phyloP scores from a whole-genome alignment of 2,888 invertebrate species.

The Elegia similella region DNA sequence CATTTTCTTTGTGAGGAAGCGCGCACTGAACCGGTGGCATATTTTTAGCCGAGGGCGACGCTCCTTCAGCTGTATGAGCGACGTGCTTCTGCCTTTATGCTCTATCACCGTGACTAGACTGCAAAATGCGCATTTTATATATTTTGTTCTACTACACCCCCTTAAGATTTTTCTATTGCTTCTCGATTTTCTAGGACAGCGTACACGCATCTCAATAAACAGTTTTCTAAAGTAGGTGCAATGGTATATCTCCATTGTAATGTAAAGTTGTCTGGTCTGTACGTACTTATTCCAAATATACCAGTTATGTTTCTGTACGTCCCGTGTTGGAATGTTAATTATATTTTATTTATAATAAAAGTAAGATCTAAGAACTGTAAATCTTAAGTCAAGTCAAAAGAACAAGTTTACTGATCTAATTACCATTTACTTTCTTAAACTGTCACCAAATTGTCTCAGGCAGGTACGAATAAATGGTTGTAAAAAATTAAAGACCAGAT shows the following conservation, averaged over 20 bases:
- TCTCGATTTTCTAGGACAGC: too few relatives aligned
- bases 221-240: too few relatives aligned
- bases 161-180: too few relatives aligned
- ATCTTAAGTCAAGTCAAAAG: background rate
- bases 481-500: background rate
- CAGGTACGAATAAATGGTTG: background rate
- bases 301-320: too few relatives aligned
- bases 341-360: too few relatives aligned
- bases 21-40: slow-evolving; percentile 65
- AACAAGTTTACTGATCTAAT: background rate
- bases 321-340: too few relatives aligned
- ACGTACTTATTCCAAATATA: too few relatives aligned
- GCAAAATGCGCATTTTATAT: background rate
- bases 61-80: slow-evolving; percentile 38
- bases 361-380: background rate
- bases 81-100: slow-evolving; percentile 29
- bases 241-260: too few relatives aligned
- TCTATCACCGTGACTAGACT: slow-evolving; percentile 44
- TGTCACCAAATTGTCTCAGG: background rate
- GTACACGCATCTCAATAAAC: too few relatives aligned
- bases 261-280: too few relatives aligned
- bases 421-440: background rate
- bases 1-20: slow-evolving; percentile 74
- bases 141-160: too few relatives aligned
- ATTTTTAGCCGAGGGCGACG: slow-evolving; percentile 79